Base-by-base conservation (phyloP, 1,140 invertebrate species). In the Formica exsecta region DNA sequence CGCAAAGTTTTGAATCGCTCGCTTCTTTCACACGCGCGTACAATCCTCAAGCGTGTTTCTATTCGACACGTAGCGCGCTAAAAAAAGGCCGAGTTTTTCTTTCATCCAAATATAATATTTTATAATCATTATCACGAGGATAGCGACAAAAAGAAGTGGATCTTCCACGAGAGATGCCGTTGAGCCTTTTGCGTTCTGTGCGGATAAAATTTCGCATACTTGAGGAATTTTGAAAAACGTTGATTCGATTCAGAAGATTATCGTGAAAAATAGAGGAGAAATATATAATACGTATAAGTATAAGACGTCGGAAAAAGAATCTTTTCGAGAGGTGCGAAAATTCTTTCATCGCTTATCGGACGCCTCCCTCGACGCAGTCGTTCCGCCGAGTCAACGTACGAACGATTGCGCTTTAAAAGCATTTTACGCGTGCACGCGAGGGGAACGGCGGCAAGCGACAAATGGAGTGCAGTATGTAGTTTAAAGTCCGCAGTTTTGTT, bases 361-460 rank as follows among this genome's bases (percentile, higher is more conserved):
- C 54, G 84, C 62, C 70, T 85, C 74, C 71, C 29, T 57, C 54
- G 76, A 54, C 36, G 36, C 73, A 74, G 57, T 71, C 57, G 41
- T 80, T 68, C n/a, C 38, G 51, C 48, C 77, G 84, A 89, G 88
- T 89, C 87, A 89, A 89, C 65, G 88, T 62, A 89, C 88, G 84
- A 65, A 83, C 76, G 88, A 89, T 89, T 89, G 87, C 84, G 59
- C 84, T 89, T 86, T 83, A 51, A 83, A 76, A 73, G 88, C 79
- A 62, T 86, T 77, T 86, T 65, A 77, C 84, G 73, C 65, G n/a
- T 66, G 38, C 32, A 32, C 54, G 32, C 6, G n/a, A 38, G 54
- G 22, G 11, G n/a, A 38, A 8, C 59, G 9, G 8, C 0, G n/a
- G 22, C 36, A 4, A 8, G 11, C 38, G 3, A 48, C 29, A 74